Evolutionary conservation across 1,140 invertebrate genomes (phyloP), one percentile per base, ranked within the genome.

Genomic region (Drosophila nannoptera): DNA sequence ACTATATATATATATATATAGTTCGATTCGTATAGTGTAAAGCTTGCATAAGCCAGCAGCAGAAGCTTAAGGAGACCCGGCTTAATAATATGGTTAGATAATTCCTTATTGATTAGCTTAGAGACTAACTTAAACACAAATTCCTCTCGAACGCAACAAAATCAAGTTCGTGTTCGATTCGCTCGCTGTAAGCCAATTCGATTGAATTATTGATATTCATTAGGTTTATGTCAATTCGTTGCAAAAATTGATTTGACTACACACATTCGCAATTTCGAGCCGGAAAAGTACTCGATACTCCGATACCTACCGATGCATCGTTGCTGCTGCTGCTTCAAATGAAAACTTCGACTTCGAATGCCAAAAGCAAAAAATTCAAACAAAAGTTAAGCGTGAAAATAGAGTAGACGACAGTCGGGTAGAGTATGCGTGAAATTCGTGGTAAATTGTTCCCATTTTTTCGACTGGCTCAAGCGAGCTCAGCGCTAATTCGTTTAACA

Each of bases 251-350:
- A 62, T 69, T 70, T 62, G 58, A 59, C 29, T 12, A 43, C 63
- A 80, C 74, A 82, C 66, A 82, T 71, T 81, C 70, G 59, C 40
- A 66, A 58, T 65, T 3, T n/a, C 52, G 54, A 33, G 38, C 7
- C 5, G 62, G 43, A 48, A 56, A 35, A 14, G 31, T 59, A 16
- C 33, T 33, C 40, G 16, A 22, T 8, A 5, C 16, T 38, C 36
- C 33, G 32, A 78, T 81, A 82, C 78, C 75, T 83, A 83, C 78
- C 78, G 71, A 82, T 78, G 72, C 64, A 75, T 69, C 68, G 75
- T 75, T 75, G 78, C 76, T 77, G 73, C 52, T 75, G 59, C 36
- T 63, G 42, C 9, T 46, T 45, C 4, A 45, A 45, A 22, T 22
- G 22, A 22, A 22, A 22, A 22, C 22, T 22, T 22, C 22, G 22